Evolutionary conservation across 2,888 invertebrate genomes (phyloP), one percentile per base, ranked within the genome.

Genomic region (Phyto melanocephala): DNA sequence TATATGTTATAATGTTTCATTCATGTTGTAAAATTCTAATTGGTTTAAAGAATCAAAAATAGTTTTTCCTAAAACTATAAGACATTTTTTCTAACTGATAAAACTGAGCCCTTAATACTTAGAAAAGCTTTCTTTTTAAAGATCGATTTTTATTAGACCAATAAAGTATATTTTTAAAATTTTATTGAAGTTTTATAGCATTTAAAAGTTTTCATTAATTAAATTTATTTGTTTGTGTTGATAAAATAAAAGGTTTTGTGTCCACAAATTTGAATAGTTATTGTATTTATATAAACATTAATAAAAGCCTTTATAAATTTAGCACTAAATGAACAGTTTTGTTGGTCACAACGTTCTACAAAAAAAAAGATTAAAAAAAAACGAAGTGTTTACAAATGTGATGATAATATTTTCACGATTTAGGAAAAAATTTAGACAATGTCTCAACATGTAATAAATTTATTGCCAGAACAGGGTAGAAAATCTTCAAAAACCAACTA

Each of bases 391-490:
- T 45, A 45, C 15, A 17, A 45, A 45, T 45, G 71, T 78, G 47
- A 78, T 50, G 63, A 58, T 24, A 47, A 35, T 77, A 70, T 63
- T 54, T 62, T 68, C 52, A 70, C 24, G 58, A 71, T 65, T 15
- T 65, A 45, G 33, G 47, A 5, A 5, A 28, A 65, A 75, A 58
- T 40, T 65, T 24, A 63, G 45, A 65, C 37, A 28, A 58, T 40
- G 50, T 72, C 42, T 45, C 40, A 72, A 60, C 24, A 45, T 45
- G 47, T 37, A 35, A 80, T 80, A 62, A 62, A 70, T 68, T 68
- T 54, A 28, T 74, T 68, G 68, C 67, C 6, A 78, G 40, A 78
- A 52, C 6, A 13, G 40, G 13, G 28, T 37, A 58, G 24, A 71
- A 71, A 47, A 47, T 22, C n/a, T 24, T 10, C 20, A 22, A 58